Evolutionary conservation across 2,113 vertebrate genomes (phyloP).

Genomic region (Blennius ocellaris): DNA sequence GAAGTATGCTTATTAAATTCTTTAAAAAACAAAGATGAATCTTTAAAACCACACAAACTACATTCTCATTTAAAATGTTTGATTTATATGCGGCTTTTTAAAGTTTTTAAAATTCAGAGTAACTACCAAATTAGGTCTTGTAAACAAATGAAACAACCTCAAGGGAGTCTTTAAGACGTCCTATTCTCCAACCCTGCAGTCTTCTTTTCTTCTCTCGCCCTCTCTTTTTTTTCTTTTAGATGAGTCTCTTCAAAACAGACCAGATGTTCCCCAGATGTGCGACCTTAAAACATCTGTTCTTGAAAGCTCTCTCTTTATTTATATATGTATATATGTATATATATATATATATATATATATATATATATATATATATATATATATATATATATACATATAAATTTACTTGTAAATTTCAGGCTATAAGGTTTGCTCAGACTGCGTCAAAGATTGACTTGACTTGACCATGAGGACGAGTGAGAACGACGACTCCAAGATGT

Average conservation of each 20-base stretch:
- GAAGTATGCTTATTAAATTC: no score
- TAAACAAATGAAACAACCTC: conserved; percentile 52
- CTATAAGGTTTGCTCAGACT: conserved; percentile 73
- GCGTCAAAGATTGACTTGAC: conserved; percentile 53
- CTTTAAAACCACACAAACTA: no score
- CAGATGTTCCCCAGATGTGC: conserved; percentile 86
- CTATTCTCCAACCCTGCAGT: conserved; percentile 33
- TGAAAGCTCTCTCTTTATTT: conserved; percentile 58
- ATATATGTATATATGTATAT: no score
- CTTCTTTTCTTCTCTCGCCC: conserved; percentile 17
- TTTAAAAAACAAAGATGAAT: no score
- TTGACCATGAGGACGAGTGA: conserved; percentile 18
- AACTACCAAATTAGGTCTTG: conserved; percentile 13
- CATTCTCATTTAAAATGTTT: background rate
- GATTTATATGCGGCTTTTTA: background rate
- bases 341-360: conserved; percentile 72
- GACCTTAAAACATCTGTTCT: conserved; percentile 79
- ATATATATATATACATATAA: conserved; percentile 71
- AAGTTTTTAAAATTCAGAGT: background rate
- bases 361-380: conserved; percentile 71
- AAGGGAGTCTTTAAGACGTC: conserved; percentile 30
- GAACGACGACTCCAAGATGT: conserved; percentile 4
- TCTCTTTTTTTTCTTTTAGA: conserved; percentile 18
- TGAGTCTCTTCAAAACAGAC: conserved; percentile 66
- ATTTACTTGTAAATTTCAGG: conserved; percentile 72